These are phyloP conservation scores for Saturnia japonica DNA, from an alignment of 2,888 invertebrate genomes.

Conservation along the genomic window DNA sequence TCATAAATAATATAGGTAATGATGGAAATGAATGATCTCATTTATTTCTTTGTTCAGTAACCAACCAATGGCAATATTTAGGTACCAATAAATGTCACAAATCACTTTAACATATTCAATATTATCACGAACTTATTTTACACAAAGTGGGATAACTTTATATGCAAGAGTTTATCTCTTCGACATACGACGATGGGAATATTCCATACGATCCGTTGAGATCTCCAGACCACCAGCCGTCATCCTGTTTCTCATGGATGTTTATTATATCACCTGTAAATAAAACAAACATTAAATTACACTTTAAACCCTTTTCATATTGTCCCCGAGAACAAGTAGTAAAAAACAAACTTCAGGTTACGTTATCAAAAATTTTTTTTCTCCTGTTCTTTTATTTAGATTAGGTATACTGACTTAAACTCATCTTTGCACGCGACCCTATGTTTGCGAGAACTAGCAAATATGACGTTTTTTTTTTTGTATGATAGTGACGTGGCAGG, in stretches of 20 bases:
- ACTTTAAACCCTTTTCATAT: too few relatives aligned
- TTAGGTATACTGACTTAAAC: too few relatives aligned
- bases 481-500: too few relatives aligned
- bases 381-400: too few relatives aligned
- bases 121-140: background rate
- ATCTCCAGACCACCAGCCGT: constrained; percentile 98
- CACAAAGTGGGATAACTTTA: constrained; percentile 32
- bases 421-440: too few relatives aligned
- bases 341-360: too few relatives aligned
- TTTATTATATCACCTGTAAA: constrained; percentile 90
- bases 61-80: background rate
- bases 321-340: too few relatives aligned
- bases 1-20: background rate
- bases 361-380: too few relatives aligned
- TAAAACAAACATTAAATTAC: too few relatives aligned
- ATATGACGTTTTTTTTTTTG: too few relatives aligned
- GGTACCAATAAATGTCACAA: background rate
- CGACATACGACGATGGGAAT: constrained; percentile 97
- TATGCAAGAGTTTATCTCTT: constrained; percentile 85
- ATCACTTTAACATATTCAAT: background rate
- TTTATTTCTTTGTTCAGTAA: background rate
- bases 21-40: background rate
- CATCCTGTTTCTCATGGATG: constrained; percentile 94
- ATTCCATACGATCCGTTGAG: constrained; percentile 92
- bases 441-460: too few relatives aligned